These are phyloP conservation scores for Hyposoter dolosus DNA, from an alignment of 2,888 invertebrate genomes.

Conservation along the genomic window DNA sequence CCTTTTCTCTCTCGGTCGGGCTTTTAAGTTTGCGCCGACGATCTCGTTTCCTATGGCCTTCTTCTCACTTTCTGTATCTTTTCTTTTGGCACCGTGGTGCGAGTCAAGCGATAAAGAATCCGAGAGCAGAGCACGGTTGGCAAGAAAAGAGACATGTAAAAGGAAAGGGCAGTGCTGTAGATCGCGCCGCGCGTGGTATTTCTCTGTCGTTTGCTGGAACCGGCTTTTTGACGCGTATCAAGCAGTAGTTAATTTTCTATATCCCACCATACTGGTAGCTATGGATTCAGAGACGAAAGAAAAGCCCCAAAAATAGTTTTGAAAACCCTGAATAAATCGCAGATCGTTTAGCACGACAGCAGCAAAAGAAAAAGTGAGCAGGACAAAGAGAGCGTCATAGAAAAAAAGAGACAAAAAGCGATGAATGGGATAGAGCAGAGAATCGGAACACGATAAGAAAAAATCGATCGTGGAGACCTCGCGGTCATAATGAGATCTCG, in stretches of 20 bases:
- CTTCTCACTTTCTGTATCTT: slow-evolving; percentile 42
- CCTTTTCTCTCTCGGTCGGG: slow-evolving; percentile 24
- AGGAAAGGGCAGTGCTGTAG: background rate
- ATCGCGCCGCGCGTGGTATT: slow-evolving; percentile 23
- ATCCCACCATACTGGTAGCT: background rate
- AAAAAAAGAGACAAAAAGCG: background rate
- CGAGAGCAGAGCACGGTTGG: slow-evolving; percentile 34
- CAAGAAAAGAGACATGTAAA: slow-evolving; percentile 49
- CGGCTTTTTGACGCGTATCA: slow-evolving; percentile 47
- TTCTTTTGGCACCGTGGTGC: slow-evolving; percentile 22
- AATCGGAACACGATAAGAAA: slow-evolving; percentile 9
- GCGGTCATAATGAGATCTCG: slow-evolving; percentile 44
- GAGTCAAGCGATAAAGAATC: slow-evolving; percentile 18
- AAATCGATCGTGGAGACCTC: slow-evolving; percentile 23
- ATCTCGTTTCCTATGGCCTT: slow-evolving; percentile 35
- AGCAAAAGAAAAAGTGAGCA: background rate
- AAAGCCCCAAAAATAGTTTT: background rate
- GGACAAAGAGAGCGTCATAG: background rate
- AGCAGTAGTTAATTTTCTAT: slow-evolving; percentile 33
- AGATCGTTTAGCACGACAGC: background rate
- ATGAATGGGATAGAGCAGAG: slow-evolving; percentile 8
- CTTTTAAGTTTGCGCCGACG: background rate
- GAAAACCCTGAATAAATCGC: slow-evolving; percentile 37
- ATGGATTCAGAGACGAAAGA: slow-evolving; percentile 8
- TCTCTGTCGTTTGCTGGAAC: slow-evolving; percentile 56